These are phyloP conservation scores for Phalloptychus januarius DNA, from an alignment of 2,797 vertebrate species.

Conservation along the genomic window DNA sequence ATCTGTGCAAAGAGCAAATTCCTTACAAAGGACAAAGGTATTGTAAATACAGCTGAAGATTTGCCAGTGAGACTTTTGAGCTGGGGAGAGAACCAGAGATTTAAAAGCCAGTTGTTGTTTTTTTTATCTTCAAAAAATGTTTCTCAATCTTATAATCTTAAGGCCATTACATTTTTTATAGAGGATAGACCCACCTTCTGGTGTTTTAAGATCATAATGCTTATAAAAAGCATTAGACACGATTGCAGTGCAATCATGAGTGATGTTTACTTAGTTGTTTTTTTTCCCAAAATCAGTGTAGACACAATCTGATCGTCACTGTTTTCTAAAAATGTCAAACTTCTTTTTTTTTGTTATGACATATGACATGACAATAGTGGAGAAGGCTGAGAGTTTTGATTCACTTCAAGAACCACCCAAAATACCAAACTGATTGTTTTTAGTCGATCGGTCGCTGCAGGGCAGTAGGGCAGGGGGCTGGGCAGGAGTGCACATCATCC, in stretches of 20 bases:
- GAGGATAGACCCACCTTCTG: neutral
- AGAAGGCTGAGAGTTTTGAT: neutral
- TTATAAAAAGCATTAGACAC: neutral
- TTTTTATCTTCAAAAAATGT: neutral
- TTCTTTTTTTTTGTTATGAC: neutral
- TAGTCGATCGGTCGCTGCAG: no score
- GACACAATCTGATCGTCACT: neutral
- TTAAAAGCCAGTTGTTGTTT: neutral
- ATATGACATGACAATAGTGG: neutral
- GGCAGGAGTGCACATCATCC: constrained; percentile 60
- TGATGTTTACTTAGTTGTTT: neutral
- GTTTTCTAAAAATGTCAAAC: neutral
- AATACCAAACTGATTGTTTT: neutral
- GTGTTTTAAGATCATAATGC: neutral
- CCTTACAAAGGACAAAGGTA: neutral
- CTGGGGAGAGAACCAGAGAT: neutral
- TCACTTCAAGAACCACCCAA: neutral
- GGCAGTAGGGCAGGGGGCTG: constrained; percentile 38
- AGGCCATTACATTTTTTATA: neutral
- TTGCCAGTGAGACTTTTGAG: neutral
- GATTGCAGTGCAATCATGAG: neutral
- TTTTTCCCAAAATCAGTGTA: neutral
- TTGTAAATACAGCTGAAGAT: neutral
- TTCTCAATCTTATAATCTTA: neutral
- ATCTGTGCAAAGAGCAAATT: neutral